Base-by-base conservation (phyloP, 1,140 invertebrate species). In the Drosophila varians region DNA sequence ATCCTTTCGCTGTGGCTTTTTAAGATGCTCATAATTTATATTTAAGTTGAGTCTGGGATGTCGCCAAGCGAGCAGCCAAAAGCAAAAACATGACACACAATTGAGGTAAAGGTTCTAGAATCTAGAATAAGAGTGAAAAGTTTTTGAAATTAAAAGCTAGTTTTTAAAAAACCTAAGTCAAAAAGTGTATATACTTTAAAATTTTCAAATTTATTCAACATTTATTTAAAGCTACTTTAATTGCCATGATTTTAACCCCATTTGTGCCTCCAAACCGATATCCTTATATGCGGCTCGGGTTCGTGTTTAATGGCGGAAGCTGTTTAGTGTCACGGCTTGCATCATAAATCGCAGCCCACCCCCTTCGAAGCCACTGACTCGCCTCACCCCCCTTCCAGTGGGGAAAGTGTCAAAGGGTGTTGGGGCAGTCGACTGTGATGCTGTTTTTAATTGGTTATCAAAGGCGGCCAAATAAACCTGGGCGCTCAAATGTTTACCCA, bases 1-100 rank as follows among this genome's bases (percentile, higher is more conserved):
- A 87, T 87, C 82, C 82, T 87, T 87, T 77, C 77, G 82, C 82
- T 87, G 82, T 82, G 82, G 82, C 82, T 87, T 87, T 87, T 87
- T 87, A 87, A 87, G 82, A 87, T 82, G 82, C 82, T 87, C 82
- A 87, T 87, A 87, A 87, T 87, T 87, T 87, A 87, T 87, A 87
- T 87, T 87, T 87, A 87, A 87, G 77, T 79, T 84, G 73, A 84
- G 79, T 84, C 83, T 84, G 78, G 79, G 74, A 53, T 84, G 79
- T 84, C 79, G 79, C 79, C 64, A 87, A 76, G 61, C 60, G 66
- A 61, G 61, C 49, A 74, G 42, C 51, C 51, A 69, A 61, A 56
- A 64, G 43, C 38, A 42, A 42, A 16, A 42, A 42, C 38, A 8
- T 9, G 38, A 16, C 25, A 60, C 4, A 36, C 19, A 53, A 4